phyloP scores from a whole-genome alignment of 2,888 invertebrate genomes.

The Oligia strigilis region DNA sequence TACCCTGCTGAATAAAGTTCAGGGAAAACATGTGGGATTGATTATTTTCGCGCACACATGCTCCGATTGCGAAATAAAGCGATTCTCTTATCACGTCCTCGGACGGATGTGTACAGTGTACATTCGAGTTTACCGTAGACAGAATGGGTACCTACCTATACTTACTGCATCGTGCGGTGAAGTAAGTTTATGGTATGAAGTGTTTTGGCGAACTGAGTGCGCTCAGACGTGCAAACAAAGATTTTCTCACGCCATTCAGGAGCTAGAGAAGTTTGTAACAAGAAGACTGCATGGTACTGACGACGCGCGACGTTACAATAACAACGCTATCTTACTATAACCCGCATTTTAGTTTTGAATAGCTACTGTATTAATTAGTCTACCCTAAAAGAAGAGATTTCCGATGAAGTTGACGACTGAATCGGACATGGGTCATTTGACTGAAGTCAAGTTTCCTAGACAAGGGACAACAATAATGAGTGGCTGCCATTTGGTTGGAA shows the following conservation, averaged over 20 bases:
- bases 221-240: conserved; percentile 10
- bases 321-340: too few species aligned
- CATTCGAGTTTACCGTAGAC: conserved; percentile 1
- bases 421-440: not conserved
- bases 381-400: not conserved
- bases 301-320: not conserved
- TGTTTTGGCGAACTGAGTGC: conserved; percentile 14
- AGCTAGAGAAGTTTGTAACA: not conserved
- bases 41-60: conserved; percentile 47
- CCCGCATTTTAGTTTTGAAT: too few species aligned
- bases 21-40: conserved; percentile 36
- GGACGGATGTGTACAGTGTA: conserved; percentile 20
- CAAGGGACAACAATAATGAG: too few species aligned
- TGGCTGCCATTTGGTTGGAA: too few species aligned
- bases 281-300: conserved; percentile 2
- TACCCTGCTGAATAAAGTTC: conserved; percentile 36
- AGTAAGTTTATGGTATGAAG: conserved; percentile 7
- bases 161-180: not conserved
- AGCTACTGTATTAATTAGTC: not conserved
- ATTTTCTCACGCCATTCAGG: not conserved
- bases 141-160: not conserved
- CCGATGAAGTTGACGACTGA: not conserved
- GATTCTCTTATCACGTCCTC: conserved; percentile 38
- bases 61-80: conserved; percentile 16
- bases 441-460: not conserved